phyloP scores from a whole-genome alignment of 1,140 invertebrate genomes.

The Meloidogyne chitwoodi region DNA sequence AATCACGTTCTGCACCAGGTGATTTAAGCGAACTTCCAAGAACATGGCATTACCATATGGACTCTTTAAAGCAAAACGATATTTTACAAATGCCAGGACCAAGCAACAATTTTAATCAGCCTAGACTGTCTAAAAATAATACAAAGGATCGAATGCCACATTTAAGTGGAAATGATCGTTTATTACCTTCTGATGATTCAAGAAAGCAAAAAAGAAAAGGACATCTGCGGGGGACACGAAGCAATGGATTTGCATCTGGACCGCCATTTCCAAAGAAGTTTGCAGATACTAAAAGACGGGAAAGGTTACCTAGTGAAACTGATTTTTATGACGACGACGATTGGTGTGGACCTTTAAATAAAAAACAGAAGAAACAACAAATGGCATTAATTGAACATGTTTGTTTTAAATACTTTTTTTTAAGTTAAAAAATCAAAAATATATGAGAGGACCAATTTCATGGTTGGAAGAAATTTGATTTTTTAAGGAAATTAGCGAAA shows the following conservation, averaged over 20 bases:
- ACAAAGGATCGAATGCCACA: background rate
- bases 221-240: conserved; percentile 45
- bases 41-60: conserved; percentile 17
- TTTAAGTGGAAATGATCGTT: background rate
- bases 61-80: background rate
- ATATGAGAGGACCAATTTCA: no score
- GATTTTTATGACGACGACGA: background rate
- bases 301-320: conserved; percentile 9
- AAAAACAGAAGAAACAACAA: conserved; percentile 54
- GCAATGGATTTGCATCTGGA: conserved; percentile 50
- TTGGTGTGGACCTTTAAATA: conserved; percentile 33
- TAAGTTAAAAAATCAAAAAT: no score
- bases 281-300: conserved; percentile 25
- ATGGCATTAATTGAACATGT: conserved; percentile 49
- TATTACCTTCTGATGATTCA: background rate
- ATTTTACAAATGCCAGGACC: background rate
- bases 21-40: conserved; percentile 39
- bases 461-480: no score
- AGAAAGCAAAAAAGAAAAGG: conserved; percentile 15
- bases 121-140: background rate
- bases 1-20: conserved; percentile 43
- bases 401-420: background rate
- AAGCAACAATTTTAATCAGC: background rate
- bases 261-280: conserved; percentile 45
- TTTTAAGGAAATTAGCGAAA: conserved; percentile 49